These are phyloP conservation scores for Oxycera nigricornis DNA, from an alignment of 2,888 invertebrate species.

Conservation along the genomic window DNA sequence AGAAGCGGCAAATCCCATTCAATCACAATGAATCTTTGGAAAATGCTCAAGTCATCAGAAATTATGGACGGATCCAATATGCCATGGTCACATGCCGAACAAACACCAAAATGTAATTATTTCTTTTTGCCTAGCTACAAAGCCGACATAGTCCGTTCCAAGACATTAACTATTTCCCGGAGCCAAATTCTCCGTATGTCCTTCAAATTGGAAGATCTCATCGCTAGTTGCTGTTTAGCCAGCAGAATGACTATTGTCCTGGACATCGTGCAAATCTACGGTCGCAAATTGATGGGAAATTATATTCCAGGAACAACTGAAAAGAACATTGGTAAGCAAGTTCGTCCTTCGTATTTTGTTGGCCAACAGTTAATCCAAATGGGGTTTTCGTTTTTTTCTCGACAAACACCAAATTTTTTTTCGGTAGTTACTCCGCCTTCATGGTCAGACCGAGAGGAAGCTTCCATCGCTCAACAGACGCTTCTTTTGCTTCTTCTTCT, in stretches of 20 bases:
- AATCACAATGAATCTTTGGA: too few species aligned
- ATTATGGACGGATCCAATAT: neutral
- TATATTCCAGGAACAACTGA: neutral
- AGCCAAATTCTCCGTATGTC: neutral
- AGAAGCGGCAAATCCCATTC: too few species aligned
- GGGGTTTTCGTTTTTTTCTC: too few species aligned
- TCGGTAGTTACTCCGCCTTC: too few species aligned
- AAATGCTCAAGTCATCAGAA: neutral
- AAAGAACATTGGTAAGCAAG: neutral
- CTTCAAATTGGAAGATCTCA: neutral
- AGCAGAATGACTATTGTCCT: neutral
- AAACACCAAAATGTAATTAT: neutral
- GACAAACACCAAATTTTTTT: too few species aligned
- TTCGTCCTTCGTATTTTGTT: constrained; percentile 1
- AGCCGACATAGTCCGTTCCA: constrained; percentile 12
- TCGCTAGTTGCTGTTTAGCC: neutral
- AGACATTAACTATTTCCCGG: constrained; percentile 14
- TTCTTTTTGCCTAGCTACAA: neutral
- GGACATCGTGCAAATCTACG: neutral
- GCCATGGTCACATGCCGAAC: neutral
- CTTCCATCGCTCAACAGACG: too few species aligned
- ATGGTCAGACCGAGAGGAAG: too few species aligned
- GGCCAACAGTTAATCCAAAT: constrained; percentile 19
- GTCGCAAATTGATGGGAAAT: neutral
- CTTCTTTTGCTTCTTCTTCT: neutral